Evolutionary conservation across 2,797 vertebrate genomes (phyloP).

Genomic region (Trachops cirrhosus): DNA sequence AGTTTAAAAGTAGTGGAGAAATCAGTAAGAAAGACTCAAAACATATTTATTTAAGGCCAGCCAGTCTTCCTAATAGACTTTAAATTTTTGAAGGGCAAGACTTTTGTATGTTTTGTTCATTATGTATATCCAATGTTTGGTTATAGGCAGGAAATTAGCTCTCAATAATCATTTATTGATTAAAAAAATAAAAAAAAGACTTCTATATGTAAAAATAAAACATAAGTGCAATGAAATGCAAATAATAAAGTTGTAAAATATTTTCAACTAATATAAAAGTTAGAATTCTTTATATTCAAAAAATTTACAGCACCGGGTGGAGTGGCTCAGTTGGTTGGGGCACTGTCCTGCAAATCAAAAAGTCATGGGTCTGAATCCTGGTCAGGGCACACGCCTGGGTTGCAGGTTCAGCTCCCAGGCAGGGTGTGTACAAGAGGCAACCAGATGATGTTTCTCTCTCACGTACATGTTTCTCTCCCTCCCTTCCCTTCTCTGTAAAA

Average conservation of each 20-base stretch:
- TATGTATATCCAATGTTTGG: not conserved
- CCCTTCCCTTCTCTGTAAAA: not conserved
- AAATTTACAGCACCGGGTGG: not conserved
- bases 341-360: too few species aligned
- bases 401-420: not conserved
- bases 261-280: not conserved
- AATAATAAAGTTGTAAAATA: not conserved
- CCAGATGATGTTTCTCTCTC: not conserved
- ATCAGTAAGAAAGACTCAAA: not conserved
- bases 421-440: not conserved
- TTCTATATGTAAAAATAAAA: conserved; percentile 15
- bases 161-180: conserved; percentile 10
- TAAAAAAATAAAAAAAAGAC: not conserved
- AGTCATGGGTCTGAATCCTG: not conserved
- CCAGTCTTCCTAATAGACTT: not conserved
- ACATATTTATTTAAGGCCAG: not conserved
- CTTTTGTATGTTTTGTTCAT: not conserved
- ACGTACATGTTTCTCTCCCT: not conserved
- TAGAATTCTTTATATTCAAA: conserved; percentile 12
- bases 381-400: not conserved
- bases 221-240: not conserved
- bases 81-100: conserved; percentile 7
- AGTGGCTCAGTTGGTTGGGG: not conserved
- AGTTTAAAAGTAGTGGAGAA: not conserved
- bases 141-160: not conserved